A percentile compares a stretch with the other conserved stretches of the same genome.
phyloP scores from a whole-genome alignment of 2,888 invertebrate species.

The Sturmia bella region DNA sequence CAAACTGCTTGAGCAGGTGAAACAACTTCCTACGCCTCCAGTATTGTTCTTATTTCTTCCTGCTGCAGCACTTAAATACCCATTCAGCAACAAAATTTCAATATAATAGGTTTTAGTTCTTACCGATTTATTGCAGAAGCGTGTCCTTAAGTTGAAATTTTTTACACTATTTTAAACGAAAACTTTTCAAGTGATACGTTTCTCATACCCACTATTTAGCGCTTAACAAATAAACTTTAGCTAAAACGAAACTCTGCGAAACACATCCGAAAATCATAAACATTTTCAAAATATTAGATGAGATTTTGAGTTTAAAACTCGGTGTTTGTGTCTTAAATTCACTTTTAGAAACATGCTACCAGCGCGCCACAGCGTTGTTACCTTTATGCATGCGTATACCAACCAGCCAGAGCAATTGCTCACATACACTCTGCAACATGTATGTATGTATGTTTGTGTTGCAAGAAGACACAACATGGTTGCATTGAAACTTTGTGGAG shows the following conservation, averaged over 20 bases:
- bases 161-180: not conserved
- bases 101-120: too few species aligned
- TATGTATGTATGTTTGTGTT: constrained; percentile 10
- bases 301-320: constrained; percentile 73
- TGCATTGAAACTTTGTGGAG: constrained; percentile 76
- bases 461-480: constrained; percentile 36
- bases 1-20: too few species aligned
- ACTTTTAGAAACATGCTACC: constrained; percentile 5
- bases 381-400: constrained; percentile 16
- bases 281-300: constrained; percentile 76
- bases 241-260: constrained; percentile 72
- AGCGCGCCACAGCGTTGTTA: constrained; percentile 3
- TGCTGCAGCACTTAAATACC: too few species aligned
- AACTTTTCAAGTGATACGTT: not conserved
- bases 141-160: not conserved
- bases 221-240: constrained; percentile 50
- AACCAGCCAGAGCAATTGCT: not conserved
- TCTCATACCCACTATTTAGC: not conserved
- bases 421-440: constrained; percentile 43
- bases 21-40: too few species aligned
- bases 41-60: too few species aligned
- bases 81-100: too few species aligned
- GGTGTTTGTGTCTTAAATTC: constrained; percentile 21
- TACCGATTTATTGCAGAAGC: not conserved
- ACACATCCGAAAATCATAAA: constrained; percentile 79